phyloP scores from a whole-genome alignment of 2,113 vertebrate species.

The Acanthochromis polyacanthus region DNA sequence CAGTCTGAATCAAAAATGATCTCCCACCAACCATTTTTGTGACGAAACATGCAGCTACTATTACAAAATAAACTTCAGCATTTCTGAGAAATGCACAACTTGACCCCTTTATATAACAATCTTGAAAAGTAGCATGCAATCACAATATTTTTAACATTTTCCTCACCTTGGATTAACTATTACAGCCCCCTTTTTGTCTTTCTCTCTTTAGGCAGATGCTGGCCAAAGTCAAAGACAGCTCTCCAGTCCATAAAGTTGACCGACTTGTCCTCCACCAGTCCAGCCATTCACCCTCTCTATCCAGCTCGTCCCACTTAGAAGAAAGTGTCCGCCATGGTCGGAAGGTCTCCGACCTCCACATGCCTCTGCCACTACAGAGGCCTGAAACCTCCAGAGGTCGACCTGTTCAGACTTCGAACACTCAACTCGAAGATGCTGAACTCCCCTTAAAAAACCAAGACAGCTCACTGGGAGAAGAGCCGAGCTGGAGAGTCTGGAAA shows the following conservation, averaged over 20 bases:
- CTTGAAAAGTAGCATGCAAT: not conserved
- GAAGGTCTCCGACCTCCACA: not conserved
- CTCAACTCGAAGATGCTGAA: conserved; percentile 1
- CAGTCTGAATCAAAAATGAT: too few species aligned
- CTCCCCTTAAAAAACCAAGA: not conserved
- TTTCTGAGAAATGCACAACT: not conserved
- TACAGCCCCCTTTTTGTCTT: not conserved
- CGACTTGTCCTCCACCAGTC: conserved; percentile 67
- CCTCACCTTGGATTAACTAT: too few species aligned
- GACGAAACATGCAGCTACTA: too few species aligned
- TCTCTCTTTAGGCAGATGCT: conserved; percentile 41
- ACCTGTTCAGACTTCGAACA: conserved; percentile 2
- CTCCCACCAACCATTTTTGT: too few species aligned
- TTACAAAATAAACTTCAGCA: too few species aligned
- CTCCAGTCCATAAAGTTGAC: conserved; percentile 45
- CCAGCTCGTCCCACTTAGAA: conserved; percentile 54
- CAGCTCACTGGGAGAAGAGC: conserved; percentile 13
- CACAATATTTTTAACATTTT: not conserved
- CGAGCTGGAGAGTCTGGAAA: not conserved
- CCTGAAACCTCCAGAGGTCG: conserved; percentile 76
- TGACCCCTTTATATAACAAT: not conserved
- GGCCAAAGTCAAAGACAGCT: conserved; percentile 3
- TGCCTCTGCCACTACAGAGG: conserved; percentile 45
- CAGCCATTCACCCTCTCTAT: conserved; percentile 46
- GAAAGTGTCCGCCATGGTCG: not conserved